Conservation (phyloP, 2,113 vertebrate genomes). For the Rana temporaria region DNA sequence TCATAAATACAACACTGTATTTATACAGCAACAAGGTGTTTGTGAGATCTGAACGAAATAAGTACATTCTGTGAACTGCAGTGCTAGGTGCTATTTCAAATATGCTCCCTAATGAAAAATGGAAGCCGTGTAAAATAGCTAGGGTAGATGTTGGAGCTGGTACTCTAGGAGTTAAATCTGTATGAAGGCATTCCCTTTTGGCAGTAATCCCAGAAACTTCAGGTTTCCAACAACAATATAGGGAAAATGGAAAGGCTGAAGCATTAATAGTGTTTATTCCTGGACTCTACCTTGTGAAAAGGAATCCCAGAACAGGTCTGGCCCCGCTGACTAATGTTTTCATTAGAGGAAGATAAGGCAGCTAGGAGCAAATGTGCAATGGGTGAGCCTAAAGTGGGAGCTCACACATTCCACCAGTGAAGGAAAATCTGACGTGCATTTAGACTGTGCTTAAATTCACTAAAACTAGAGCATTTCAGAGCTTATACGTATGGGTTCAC, state of each 20-base stretch:
- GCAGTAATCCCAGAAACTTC: constrained; percentile 17
- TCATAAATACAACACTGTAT: background rate
- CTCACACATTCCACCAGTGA: constrained; percentile 21
- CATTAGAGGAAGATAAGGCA: constrained; percentile 18
- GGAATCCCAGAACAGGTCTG: constrained; percentile 43
- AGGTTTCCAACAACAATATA: constrained; percentile 48
- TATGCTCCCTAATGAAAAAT: constrained; percentile 9
- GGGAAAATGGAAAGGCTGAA: constrained; percentile 52
- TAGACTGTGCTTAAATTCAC: background rate
- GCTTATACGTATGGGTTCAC: too few relatives aligned
- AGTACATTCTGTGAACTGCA: background rate
- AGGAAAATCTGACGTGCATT: background rate
- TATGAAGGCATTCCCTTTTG: constrained; percentile 42
- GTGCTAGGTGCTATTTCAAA: constrained; percentile 24
- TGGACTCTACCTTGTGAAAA: constrained; percentile 25
- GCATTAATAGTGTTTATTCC: constrained; percentile 39
- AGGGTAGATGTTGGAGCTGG: too few relatives aligned
- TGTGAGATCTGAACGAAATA: background rate
- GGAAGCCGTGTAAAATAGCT: background rate
- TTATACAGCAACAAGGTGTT: background rate
- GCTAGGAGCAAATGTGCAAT: constrained; percentile 11
- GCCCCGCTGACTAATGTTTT: constrained; percentile 25
- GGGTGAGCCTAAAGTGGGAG: constrained; percentile 19
- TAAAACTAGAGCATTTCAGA: too few relatives aligned
- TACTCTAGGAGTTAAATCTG: constrained; percentile 24